phyloP scores from a whole-genome alignment of 2,797 vertebrate genomes.

The Rhinogobio ventralis region DNA sequence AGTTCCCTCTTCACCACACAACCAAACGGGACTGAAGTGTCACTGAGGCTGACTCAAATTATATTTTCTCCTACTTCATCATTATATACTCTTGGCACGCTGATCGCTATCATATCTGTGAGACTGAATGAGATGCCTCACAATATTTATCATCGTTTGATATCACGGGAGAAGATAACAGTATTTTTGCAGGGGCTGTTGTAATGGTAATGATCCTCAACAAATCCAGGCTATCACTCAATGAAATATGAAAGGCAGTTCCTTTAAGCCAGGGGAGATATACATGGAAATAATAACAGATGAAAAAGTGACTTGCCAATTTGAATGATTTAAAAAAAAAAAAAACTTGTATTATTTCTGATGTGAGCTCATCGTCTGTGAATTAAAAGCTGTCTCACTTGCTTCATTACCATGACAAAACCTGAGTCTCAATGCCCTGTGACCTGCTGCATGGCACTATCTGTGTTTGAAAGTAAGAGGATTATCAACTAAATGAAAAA shows the following conservation, averaged over 20 bases:
- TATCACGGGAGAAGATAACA: constrained; percentile 25
- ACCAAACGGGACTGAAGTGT: background rate
- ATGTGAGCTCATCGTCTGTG: constrained; percentile 19
- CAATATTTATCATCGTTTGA: constrained; percentile 36
- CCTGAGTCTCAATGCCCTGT: constrained; percentile 28
- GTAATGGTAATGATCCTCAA: constrained; percentile 49
- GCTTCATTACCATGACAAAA: constrained; percentile 57
- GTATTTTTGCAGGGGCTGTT: constrained; percentile 29
- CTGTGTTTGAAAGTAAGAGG: constrained; percentile 48
- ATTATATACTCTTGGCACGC: constrained; percentile 4
- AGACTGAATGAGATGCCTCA: constrained; percentile 20
- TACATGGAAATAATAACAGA: constrained; percentile 36
- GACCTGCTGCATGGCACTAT: constrained; percentile 40
- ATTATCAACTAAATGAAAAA: constrained; percentile 51
- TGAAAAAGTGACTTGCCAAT: constrained; percentile 47
- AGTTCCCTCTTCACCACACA: background rate
- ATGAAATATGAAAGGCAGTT: constrained; percentile 48
- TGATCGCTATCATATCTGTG: constrained; percentile 27
- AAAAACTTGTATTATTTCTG: constrained; percentile 29
- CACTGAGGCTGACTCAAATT: background rate
- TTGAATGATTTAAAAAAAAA: constrained; percentile 34
- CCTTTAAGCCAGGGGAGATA: constrained; percentile 44
- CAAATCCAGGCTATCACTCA: constrained; percentile 36
- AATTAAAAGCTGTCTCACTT: constrained; percentile 47
- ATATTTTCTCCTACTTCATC: constrained; percentile 30